These are phyloP conservation scores for Pseudococcus jackbeardsleyi DNA, from an alignment of 2,888 invertebrate species.

Conservation along the genomic window DNA sequence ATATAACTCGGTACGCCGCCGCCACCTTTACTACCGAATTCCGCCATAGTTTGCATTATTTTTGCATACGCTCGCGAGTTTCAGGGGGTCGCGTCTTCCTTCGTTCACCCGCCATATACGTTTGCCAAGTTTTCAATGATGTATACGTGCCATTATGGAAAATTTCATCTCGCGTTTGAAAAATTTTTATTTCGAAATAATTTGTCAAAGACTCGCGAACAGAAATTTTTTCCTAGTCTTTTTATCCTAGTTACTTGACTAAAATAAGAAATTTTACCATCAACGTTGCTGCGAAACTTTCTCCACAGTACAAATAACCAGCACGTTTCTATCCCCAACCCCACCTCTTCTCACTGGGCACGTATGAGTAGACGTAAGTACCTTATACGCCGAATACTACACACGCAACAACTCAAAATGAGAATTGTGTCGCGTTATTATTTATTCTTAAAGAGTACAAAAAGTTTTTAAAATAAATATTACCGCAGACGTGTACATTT, in stretches of 20 bases:
- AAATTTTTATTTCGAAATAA: constrained; percentile 53
- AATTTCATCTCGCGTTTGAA: constrained; percentile 34
- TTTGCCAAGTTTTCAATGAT: constrained; percentile 38
- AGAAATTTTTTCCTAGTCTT: constrained; percentile 1
- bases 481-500: constrained; percentile 40
- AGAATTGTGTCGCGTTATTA: constrained; percentile 49
- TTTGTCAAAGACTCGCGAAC: constrained; percentile 39
- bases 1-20: background rate
- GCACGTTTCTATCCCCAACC: background rate
- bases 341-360: background rate
- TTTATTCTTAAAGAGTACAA: constrained; percentile 38
- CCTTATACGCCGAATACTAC: background rate
- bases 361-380: background rate
- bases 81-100: background rate
- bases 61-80: background rate
- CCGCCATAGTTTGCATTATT: constrained; percentile 35
- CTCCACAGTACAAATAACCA: constrained; percentile 10
- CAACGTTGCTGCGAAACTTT: background rate
- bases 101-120: background rate
- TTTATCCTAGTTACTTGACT: constrained; percentile 25
- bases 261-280: constrained; percentile 29
- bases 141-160: constrained; percentile 26
- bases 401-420: constrained; percentile 30
- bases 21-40: background rate
- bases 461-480: constrained; percentile 55